Base-by-base conservation (phyloP, 2,888 invertebrate genomes). In the Lepidochitona cinerea region DNA sequence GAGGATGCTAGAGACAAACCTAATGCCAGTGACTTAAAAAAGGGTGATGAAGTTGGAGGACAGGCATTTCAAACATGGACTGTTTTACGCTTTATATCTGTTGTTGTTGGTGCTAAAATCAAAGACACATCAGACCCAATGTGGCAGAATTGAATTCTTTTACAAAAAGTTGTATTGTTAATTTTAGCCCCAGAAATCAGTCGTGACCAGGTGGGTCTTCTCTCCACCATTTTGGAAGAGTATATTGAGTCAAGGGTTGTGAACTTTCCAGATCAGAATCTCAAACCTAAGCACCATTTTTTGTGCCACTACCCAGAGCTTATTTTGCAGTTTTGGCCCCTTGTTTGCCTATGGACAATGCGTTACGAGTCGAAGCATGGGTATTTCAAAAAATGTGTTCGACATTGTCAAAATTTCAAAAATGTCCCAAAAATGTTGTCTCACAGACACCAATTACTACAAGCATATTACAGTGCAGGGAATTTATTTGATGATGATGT, bases 331-430 rank as follows among this genome's bases (percentile, higher is more conserved):
- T 70, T 32, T 70, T 53, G 70, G 18, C 70, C 70, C 6, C 54
- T 70, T 14, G 36, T 54, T 33, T 23, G 33, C 23, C 4, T 54
- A 9, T 53, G 70, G 70, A 54, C 53, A 54, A 70, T 54, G 70
- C 29, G 70, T 6, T 52, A 35, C 32, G 54, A 70, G 53, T 54
- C 54, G n/a, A 70, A 70, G 33, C 70, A 70, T 54, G 37, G 41
- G 18, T 70, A 70, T 54, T 52, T 70, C 23, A 70, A 70, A 18
- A 29, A 35, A 35, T 70, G 70, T 54, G 35, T 54, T 35, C 14
- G 70, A 32, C 33, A 53, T 49, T 70, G 29, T 53, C 70, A 70
- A 33, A 70, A 70, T 70, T 70, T 70, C 53, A 70, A 70, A 35
- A 70, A 70, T 54, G 35, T 70, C 23, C n/a, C 41, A 18, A 26